A percentile compares a stretch with the other conserved stretches of the same genome.
Evolutionary conservation across 2,888 invertebrate species (phyloP).

Genomic region (Baronia brevicornis): DNA sequence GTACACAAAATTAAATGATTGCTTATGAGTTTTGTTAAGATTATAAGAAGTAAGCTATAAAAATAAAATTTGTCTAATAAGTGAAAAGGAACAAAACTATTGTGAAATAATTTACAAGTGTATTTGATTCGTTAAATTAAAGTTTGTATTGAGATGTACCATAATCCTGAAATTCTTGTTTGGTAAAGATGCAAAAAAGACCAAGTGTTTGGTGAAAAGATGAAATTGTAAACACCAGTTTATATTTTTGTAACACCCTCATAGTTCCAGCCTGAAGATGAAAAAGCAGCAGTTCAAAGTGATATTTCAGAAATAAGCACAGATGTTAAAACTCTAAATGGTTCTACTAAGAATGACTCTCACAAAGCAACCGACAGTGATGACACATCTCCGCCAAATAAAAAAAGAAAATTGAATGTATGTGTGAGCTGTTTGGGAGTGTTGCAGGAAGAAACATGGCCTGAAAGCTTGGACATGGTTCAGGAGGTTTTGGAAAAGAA

Average conservation of each 20-base stretch:
- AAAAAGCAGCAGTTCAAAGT: constrained; percentile 13
- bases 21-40: too few species aligned
- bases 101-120: too few species aligned
- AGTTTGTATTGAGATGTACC: too few species aligned
- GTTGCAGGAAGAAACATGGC: constrained; percentile 77
- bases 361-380: constrained; percentile 5
- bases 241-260: constrained; percentile 4
- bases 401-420: constrained; percentile 63
- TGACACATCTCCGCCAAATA: constrained; percentile 33
- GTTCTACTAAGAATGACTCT: constrained; percentile 7
- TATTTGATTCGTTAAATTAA: too few species aligned
- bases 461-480: constrained; percentile 63
- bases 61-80: too few species aligned
- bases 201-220: background rate
- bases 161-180: too few species aligned
- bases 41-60: too few species aligned
- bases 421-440: constrained; percentile 85
- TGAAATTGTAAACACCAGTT: too few species aligned
- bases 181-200: too few species aligned
- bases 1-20: too few species aligned
- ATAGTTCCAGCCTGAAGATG: constrained; percentile 11
- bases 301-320: constrained; percentile 10
- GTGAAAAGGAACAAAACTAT: too few species aligned
- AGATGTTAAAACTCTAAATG: constrained; percentile 16
- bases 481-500: constrained; percentile 70